Evolutionary conservation across 2,113 vertebrate species (phyloP).

Genomic region (Triplophysa tibetana): DNA sequence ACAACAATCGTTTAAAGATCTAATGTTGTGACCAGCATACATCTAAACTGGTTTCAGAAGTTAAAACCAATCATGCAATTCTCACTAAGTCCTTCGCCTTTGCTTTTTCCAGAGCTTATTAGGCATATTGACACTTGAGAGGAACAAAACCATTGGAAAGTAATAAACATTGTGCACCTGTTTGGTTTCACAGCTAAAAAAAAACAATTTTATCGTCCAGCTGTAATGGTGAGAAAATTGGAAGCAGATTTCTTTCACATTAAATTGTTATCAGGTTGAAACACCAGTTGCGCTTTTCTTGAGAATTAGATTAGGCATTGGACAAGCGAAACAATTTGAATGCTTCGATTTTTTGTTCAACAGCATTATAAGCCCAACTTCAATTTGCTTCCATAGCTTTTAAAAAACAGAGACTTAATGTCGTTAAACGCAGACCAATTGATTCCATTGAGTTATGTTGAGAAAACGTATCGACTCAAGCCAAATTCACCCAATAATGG

Average conservation of each 20-base stretch:
- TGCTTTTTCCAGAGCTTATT: background rate
- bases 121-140: background rate
- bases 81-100: background rate
- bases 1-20: constrained; percentile 19
- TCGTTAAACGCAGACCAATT: constrained; percentile 57
- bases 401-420: constrained; percentile 48
- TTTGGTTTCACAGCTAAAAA: constrained; percentile 52
- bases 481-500: constrained; percentile 55
- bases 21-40: background rate
- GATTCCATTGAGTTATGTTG: constrained; percentile 50
- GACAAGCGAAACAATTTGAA: constrained; percentile 44
- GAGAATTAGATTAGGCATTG: constrained; percentile 45
- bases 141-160: background rate
- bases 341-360: constrained; percentile 55
- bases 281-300: constrained; percentile 40
- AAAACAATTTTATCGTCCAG: constrained; percentile 14
- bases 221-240: constrained; percentile 9
- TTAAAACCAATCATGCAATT: background rate
- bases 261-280: constrained; percentile 32
- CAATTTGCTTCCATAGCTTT: constrained; percentile 24
- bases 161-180: background rate
- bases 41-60: constrained; percentile 19
- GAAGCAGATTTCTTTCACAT: constrained; percentile 22
- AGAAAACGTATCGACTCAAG: constrained; percentile 52
- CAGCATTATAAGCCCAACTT: constrained; percentile 45